phyloP scores from a whole-genome alignment of 1,140 invertebrate species.

The Myzus persicae region DNA sequence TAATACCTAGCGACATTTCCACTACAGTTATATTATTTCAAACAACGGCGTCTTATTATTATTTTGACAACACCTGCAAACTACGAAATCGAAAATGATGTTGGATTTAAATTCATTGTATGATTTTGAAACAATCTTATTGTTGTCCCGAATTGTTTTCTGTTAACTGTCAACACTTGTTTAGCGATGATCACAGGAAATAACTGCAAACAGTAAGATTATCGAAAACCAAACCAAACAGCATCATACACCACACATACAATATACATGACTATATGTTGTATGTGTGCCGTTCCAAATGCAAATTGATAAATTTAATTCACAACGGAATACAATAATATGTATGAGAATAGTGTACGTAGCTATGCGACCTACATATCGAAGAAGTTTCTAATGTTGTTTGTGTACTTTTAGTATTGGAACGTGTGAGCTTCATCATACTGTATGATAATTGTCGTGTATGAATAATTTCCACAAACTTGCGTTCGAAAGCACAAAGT shows the following conservation, averaged over 20 bases:
- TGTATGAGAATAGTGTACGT: background rate
- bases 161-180: background rate
- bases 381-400: background rate
- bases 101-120: background rate
- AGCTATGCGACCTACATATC: background rate
- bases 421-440: background rate
- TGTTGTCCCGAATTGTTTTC: background rate
- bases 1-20: background rate
- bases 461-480: background rate
- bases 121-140: background rate
- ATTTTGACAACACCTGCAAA: background rate
- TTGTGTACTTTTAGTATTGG: background rate
- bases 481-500: background rate
- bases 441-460: background rate
- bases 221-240: background rate
- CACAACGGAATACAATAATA: background rate
- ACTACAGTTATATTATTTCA: background rate
- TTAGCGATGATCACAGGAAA: background rate
- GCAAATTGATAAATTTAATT: slow-evolving; percentile 12
- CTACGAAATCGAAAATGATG: background rate
- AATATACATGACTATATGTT: no score
- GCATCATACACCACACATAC: background rate
- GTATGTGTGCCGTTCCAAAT: background rate
- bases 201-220: background rate
- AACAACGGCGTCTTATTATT: background rate